Percentiles rank a stretch among this genome's conserved stretches.
These are phyloP conservation scores for Syncerus caffer DNA, from an alignment of 2,797 vertebrate species.

Conservation along the genomic window DNA sequence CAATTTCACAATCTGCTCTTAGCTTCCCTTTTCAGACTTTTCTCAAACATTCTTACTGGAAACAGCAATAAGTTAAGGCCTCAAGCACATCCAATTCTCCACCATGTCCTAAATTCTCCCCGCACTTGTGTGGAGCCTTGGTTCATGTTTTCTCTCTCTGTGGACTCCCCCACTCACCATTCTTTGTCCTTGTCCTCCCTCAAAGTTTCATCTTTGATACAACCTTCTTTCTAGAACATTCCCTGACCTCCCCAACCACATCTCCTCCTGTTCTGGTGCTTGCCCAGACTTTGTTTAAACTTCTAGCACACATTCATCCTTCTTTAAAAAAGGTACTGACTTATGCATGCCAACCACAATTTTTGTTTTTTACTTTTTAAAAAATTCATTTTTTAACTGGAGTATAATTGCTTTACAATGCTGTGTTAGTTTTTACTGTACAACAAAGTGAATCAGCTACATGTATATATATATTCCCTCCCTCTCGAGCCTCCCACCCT, in stretches of 20 bases:
- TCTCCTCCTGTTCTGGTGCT: background rate
- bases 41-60: constrained; percentile 6
- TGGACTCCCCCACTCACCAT: background rate
- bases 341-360: background rate
- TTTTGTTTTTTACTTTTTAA: background rate
- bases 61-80: constrained; percentile 32
- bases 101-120: background rate
- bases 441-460: background rate
- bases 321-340: background rate
- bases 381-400: background rate
- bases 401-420: background rate
- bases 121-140: background rate
- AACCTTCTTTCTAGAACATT: background rate
- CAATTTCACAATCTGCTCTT: constrained; percentile 38
- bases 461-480: background rate
- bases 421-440: background rate
- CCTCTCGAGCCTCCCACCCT: background rate
- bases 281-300: background rate
- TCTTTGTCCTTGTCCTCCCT: background rate
- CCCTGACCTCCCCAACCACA: background rate
- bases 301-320: background rate
- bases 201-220: background rate
- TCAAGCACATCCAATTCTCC: background rate
- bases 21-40: constrained; percentile 31
- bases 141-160: background rate